Evolutionary conservation across 1,140 invertebrate genomes (phyloP).

Genomic region (Drosophila sp.): DNA sequence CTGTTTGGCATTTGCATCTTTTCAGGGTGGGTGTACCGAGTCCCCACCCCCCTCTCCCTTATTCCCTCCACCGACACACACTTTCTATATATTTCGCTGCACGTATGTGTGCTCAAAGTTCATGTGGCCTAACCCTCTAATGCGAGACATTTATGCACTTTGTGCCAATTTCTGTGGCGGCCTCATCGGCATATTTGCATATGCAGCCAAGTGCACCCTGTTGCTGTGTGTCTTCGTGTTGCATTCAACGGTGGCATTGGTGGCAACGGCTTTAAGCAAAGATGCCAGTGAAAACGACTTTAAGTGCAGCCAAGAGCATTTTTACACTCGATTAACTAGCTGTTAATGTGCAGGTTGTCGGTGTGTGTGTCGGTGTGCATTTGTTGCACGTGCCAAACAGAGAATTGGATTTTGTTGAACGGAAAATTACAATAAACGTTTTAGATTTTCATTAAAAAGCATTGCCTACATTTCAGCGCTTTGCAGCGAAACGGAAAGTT

Average conservation of each 20-base stretch:
- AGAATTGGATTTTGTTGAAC: constrained; percentile 29
- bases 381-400: constrained; percentile 20
- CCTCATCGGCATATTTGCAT: constrained; percentile 41
- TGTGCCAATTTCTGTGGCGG: constrained; percentile 26
- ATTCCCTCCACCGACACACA: no score
- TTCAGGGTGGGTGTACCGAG: not conserved
- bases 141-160: constrained; percentile 52
- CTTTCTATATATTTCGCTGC: not conserved
- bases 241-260: not conserved
- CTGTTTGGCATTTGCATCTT: constrained; percentile 46
- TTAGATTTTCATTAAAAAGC: constrained; percentile 63
- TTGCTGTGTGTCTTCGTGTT: not conserved
- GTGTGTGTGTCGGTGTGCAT: not conserved
- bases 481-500: constrained; percentile 66
- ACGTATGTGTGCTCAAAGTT: constrained; percentile 32
- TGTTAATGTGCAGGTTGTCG: constrained; percentile 23
- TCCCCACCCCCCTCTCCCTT: not conserved
- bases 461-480: constrained; percentile 72
- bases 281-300: constrained; percentile 17
- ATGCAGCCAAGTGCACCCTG: constrained; percentile 1
- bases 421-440: constrained; percentile 67
- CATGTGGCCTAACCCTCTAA: constrained; percentile 49
- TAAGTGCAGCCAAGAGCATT: constrained; percentile 59
- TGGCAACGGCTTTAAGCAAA: constrained; percentile 1
- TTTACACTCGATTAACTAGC: constrained; percentile 75